Conservation (phyloP, 2,113 vertebrate genomes). For the Corythaeola cristata region DNA sequence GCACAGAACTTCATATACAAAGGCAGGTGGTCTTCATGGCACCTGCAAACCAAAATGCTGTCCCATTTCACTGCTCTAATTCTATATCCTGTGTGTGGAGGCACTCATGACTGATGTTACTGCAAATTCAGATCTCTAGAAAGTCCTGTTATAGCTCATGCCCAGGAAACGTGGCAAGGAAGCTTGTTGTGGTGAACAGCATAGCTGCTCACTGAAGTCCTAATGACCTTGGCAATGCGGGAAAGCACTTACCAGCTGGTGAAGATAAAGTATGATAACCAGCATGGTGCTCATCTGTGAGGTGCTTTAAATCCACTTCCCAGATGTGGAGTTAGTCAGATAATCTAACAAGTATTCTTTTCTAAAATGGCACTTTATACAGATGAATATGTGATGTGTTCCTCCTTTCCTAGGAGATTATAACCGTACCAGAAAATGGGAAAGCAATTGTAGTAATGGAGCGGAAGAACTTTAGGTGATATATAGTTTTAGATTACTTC, state of each 20-base stretch:
- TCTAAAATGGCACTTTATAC: not conserved
- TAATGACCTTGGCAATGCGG: not conserved
- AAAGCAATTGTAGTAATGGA: not conserved
- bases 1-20: not conserved
- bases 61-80: not conserved
- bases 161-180: not conserved
- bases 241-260: not conserved
- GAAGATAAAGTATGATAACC: not conserved
- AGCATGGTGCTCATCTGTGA: not conserved
- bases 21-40: not conserved
- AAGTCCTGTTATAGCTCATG: not conserved
- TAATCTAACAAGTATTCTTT: not conserved
- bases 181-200: not conserved
- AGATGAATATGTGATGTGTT: not conserved
- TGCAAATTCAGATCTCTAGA: not conserved
- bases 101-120: not conserved
- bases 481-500: not conserved
- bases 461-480: not conserved
- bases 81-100: not conserved
- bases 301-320: not conserved
- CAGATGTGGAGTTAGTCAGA: not conserved
- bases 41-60: not conserved
- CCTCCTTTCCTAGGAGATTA: not conserved
- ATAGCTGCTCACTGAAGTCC: not conserved
- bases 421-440: not conserved